These are phyloP conservation scores for Leptinotarsa defecta DNA, from an alignment of 1,140 invertebrate genomes.

Conservation along the genomic window DNA sequence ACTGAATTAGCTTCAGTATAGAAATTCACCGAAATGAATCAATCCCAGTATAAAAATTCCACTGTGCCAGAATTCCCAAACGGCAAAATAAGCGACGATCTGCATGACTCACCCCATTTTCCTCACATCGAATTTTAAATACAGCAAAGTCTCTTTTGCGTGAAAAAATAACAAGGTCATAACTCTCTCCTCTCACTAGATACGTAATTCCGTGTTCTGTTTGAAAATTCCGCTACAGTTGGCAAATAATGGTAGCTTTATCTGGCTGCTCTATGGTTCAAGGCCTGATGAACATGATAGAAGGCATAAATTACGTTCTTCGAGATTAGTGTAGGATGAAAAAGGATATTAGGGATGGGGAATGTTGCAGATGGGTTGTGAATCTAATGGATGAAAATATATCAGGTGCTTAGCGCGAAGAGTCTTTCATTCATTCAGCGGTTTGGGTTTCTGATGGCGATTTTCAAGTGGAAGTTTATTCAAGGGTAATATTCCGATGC, in stretches of 20 bases:
- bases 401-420: no score
- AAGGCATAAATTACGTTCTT: slow-evolving; percentile 5
- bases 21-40: no score
- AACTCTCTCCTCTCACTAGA: background rate
- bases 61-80: background rate
- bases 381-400: no score
- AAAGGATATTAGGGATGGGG: background rate
- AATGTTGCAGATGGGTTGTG: background rate
- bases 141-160: slow-evolving; percentile 2
- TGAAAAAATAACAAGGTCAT: background rate
- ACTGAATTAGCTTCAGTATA: no score
- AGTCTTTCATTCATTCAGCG: no score
- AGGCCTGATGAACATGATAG: background rate
- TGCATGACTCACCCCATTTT: background rate
- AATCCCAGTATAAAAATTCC: no score
- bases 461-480: no score
- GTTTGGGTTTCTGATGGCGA: no score
- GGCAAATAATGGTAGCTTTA: slow-evolving; percentile 3
- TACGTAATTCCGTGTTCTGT: slow-evolving; percentile 8
- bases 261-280: background rate
- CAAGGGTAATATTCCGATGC: no score
- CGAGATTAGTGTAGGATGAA: background rate
- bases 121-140: background rate
- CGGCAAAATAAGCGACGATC: background rate
- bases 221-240: slow-evolving; percentile 3